Evolutionary conservation across 2,797 vertebrate genomes (phyloP).

Genomic region (Catharus ustulatus): DNA sequence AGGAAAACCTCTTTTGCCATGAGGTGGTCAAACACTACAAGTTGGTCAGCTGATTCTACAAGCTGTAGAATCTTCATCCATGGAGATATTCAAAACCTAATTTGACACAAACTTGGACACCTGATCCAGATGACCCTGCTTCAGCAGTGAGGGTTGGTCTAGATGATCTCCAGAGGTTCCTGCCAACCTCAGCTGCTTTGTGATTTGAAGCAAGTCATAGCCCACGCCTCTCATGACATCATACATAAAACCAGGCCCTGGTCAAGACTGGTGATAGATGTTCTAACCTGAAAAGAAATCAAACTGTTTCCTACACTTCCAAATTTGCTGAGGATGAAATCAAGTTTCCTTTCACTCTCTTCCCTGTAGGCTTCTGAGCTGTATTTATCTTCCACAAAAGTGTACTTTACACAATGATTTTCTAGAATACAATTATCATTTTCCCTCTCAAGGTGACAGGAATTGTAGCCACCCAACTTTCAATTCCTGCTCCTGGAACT

Average conservation of each 20-base stretch:
- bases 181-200: background rate
- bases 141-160: background rate
- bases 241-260: background rate
- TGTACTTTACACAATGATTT: background rate
- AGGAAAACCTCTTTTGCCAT: background rate
- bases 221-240: background rate
- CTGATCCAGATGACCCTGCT: background rate
- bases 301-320: background rate
- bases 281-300: background rate
- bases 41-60: background rate
- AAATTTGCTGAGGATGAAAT: background rate
- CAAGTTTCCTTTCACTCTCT: background rate
- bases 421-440: background rate
- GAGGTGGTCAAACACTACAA: background rate
- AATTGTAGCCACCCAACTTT: background rate
- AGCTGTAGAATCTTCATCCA: background rate
- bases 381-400: background rate
- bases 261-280: background rate
- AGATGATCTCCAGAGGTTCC: background rate
- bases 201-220: background rate
- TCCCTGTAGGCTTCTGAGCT: background rate
- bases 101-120: background rate
- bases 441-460: background rate
- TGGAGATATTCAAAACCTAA: background rate
- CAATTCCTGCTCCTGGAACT: background rate